Evolutionary conservation across 1,140 invertebrate species (phyloP).

Genomic region (Ceratina japonica): DNA sequence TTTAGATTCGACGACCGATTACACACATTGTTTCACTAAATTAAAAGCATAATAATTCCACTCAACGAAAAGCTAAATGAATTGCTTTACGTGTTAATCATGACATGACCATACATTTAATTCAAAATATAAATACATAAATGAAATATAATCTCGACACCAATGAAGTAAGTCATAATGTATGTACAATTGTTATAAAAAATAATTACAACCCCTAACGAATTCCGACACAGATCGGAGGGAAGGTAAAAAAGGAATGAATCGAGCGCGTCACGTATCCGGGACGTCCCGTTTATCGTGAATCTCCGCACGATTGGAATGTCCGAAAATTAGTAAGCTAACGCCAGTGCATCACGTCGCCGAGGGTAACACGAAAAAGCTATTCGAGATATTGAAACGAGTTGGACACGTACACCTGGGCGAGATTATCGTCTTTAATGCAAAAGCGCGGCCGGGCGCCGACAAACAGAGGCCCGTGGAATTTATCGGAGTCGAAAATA

Average conservation of each 20-base stretch:
- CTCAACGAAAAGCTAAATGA: too few relatives aligned
- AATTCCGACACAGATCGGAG: neutral
- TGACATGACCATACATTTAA: too few relatives aligned
- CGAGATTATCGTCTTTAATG: constrained; percentile 46
- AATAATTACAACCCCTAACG: too few relatives aligned
- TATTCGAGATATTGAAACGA: constrained; percentile 48
- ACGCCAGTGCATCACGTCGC: neutral
- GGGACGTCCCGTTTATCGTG: neutral
- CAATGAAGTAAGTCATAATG: too few relatives aligned
- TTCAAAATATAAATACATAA: too few relatives aligned
- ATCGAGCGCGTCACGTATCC: neutral
- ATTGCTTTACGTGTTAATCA: too few relatives aligned
- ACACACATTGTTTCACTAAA: too few relatives aligned
- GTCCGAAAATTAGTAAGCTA: constrained; percentile 56
- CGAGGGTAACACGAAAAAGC: constrained; percentile 53
- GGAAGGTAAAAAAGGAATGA: neutral
- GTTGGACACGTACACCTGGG: neutral
- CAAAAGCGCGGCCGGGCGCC: constrained; percentile 30
- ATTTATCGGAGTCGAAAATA: constrained; percentile 52
- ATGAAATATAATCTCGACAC: too few relatives aligned
- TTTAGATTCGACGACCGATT: too few relatives aligned
- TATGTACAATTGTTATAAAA: too few relatives aligned
- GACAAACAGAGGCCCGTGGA: constrained; percentile 43
- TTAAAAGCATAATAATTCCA: too few relatives aligned
- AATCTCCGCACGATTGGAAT: constrained; percentile 39